These are phyloP conservation scores for Thecophora atra DNA, from an alignment of 2,888 invertebrate genomes.

Conservation along the genomic window DNA sequence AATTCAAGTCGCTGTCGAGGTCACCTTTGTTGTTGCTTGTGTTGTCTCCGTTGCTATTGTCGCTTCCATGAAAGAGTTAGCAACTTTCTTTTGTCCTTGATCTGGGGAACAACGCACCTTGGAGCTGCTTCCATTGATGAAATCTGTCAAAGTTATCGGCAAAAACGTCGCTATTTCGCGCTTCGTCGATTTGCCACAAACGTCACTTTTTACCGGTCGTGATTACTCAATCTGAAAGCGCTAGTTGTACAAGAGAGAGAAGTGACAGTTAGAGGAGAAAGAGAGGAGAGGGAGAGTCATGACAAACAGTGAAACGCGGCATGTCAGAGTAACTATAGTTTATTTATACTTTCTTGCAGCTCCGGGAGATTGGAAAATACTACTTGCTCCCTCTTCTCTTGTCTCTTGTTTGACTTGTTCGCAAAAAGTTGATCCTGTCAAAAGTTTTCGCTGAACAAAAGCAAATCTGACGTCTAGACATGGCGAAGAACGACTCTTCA, in stretches of 20 bases:
- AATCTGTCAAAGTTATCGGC: conserved; percentile 35
- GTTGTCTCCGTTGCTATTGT: conserved; percentile 2
- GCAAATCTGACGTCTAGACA: conserved; percentile 52
- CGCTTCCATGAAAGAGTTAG: neutral
- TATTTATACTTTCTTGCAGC: neutral
- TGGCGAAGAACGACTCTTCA: conserved; percentile 42
- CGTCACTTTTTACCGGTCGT: conserved; percentile 4
- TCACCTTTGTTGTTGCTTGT: neutral
- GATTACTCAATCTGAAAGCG: conserved; percentile 14
- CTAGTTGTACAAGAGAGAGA: neutral
- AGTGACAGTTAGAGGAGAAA: neutral
- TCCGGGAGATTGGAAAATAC: conserved; percentile 3
- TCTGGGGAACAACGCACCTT: neutral
- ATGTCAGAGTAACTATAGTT: neutral
- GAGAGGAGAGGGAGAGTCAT: neutral
- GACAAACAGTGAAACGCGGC: too few species aligned
- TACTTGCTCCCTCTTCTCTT: neutral
- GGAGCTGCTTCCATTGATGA: conserved; percentile 16
- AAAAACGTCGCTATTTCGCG: conserved; percentile 28
- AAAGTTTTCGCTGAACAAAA: conserved; percentile 41
- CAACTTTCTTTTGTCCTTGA: neutral
- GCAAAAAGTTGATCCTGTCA: conserved; percentile 21
- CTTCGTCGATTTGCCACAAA: conserved; percentile 20
- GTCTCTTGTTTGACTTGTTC: neutral
- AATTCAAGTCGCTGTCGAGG: neutral